Evolutionary conservation across 1,140 invertebrate species (phyloP), one percentile per base, ranked within the genome.

Genomic region (Lucilia sericata): DNA sequence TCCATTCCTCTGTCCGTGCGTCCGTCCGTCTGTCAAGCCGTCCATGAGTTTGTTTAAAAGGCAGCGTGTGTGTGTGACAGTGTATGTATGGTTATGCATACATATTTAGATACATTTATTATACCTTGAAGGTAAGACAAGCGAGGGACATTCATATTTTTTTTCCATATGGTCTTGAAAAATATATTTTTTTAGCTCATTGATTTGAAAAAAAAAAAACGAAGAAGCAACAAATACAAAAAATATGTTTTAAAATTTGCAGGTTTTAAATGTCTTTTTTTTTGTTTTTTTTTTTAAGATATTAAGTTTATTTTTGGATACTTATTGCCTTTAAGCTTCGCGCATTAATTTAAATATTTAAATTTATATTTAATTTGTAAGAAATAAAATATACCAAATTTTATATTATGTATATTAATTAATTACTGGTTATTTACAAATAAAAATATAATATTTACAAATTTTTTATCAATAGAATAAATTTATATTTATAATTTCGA

Each of bases 101-200:
- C 42, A 42, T 42, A 42, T 42, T 42, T 42, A 42, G 42, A 42
- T 42, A 42, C 42, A 42, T 78, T 42, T 30, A 30, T 19, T 80
- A 80, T 49, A 80, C 76, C 76, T 80, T 80, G 42, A 80, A 80
- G 76, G 42, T 80, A 42, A 2, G 76, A 80, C 42, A 70, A 70
- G 36, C 19, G 76, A 49, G 75, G 17, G 21, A 49, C 42, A 80
- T 80, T 78, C n/a, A 42, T 75, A 75, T 30, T 30, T 30, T 42
- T 75, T 76, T 36, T 76, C 7, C 17, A 12, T 21, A 21, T 80
- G 76, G 5, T 51, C 76, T 80, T 80, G 19, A 80, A 80, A 42
- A 42, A 42, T 42, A 42, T 42, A 42, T 55, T 55, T 55, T 30
- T 13, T 12, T 55, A 55, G 51, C 51, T 55, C 51, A 55, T 55